These are phyloP conservation scores for Dasypolia templi DNA, from an alignment of 2,888 invertebrate genomes.

Conservation along the genomic window DNA sequence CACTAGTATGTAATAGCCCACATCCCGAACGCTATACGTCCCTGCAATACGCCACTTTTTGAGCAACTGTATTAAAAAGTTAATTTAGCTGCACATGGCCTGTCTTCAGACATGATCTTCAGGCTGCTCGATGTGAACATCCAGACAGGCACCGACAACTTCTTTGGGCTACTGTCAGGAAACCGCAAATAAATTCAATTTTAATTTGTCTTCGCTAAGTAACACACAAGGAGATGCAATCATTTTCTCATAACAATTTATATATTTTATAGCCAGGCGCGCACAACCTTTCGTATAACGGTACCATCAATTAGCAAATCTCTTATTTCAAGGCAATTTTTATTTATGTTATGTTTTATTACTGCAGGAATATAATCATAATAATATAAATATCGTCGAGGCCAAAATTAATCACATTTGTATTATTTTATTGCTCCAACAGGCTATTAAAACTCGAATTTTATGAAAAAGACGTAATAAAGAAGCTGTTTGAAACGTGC, in stretches of 20 bases:
- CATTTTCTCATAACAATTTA: constrained; percentile 8
- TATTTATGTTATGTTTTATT: constrained; percentile 47
- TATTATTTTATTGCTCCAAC: constrained; percentile 41
- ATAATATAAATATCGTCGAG: constrained; percentile 49
- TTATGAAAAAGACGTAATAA: constrained; percentile 22
- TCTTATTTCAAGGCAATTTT: constrained; percentile 32
- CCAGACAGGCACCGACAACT: neutral
- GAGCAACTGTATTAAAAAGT: no score
- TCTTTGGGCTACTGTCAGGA: neutral
- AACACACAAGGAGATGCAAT: constrained; percentile 4
- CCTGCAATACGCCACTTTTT: no score
- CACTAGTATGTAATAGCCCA: no score
- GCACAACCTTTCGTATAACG: constrained; percentile 16
- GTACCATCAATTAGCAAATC: constrained; percentile 34
- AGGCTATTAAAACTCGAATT: constrained; percentile 27
- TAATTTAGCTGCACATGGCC: neutral
- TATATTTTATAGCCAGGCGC: constrained; percentile 24
- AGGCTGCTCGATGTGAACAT: neutral
- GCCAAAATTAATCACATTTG: constrained; percentile 41
- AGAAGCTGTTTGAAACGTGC: constrained; percentile 32
- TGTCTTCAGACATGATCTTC: neutral
- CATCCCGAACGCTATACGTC: no score
- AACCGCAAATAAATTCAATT: neutral
- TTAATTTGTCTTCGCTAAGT: constrained; percentile 1
- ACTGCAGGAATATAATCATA: constrained; percentile 28